Evolutionary conservation across 1,140 invertebrate genomes (phyloP), one percentile per base, ranked within the genome.

Genomic region (Adelges cooleyi): DNA sequence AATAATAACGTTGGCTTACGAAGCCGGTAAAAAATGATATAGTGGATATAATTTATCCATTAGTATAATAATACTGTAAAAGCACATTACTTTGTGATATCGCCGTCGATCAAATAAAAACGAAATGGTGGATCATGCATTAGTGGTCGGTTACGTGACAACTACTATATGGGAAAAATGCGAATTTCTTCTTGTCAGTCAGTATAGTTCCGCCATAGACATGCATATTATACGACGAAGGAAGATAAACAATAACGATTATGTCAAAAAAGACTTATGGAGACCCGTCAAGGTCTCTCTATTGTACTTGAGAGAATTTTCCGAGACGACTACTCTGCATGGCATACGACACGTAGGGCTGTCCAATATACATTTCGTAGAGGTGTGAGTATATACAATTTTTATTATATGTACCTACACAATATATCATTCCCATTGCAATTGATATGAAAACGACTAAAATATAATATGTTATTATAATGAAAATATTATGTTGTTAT

Each of bases 261-360:
- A 5, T 33, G 11, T 6, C 29, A 13, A 40, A 20, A 71, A 59
- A 69, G 67, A 65, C 17, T 27, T 54, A 49, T 13, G 25, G 51
- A 49, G 23, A 18, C 8, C 15, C 23, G 1, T 66, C 18, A 51
- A 15, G 33, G 33, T n/a, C 23, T 15, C 48, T 33, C 29, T 54
- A 5, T 36, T 33, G 13, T 66, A 66, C 33, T 42, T 66, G 9
- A 67, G 42, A 44, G 66, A 67, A 27, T 67, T 67, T 44, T 59
- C 66, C 4, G 66, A 67, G 18, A 67, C 44, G 42, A 67, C 66
- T 15, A 50, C 66, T 17, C 27, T 67, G 18, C 66, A 67, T 22
- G 66, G 66, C 29, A 67, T 67, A 29, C 27, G 54, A n/a, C 54
- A 67, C 38, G 40, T 67, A 22, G 53, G 52, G 9, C 33, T 59